These are phyloP conservation scores for Platorchestia sp. DNA, from an alignment of 1,140 invertebrate species.

Conservation along the genomic window DNA sequence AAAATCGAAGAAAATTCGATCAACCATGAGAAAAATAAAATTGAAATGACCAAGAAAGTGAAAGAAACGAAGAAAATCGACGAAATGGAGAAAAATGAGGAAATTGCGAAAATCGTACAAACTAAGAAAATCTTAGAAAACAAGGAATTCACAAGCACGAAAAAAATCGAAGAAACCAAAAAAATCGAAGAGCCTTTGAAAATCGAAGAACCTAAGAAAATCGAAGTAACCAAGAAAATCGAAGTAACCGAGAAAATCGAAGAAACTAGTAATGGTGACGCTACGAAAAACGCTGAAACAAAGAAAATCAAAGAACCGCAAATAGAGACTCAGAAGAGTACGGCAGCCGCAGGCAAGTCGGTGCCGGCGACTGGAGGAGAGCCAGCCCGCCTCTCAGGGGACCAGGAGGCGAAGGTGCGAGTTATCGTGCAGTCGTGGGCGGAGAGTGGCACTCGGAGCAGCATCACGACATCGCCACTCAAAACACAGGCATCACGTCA, in stretches of 20 bases:
- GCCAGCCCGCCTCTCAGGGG: not conserved
- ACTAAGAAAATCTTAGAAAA: not conserved
- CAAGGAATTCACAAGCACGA: not conserved
- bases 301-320: not conserved
- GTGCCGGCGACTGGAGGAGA: not conserved
- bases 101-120: not conserved
- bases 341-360: not conserved
- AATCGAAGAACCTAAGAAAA: not conserved
- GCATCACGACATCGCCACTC: not conserved
- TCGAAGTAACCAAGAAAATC: not conserved
- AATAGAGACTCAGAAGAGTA: not conserved
- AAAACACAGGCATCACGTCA: not conserved
- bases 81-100: not conserved
- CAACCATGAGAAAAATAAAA: not conserved
- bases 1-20: not conserved
- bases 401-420: not conserved
- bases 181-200: not conserved
- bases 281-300: too few relatives aligned
- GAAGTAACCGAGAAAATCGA: not conserved
- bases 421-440: not conserved
- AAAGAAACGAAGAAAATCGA: not conserved
- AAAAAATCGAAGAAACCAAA: not conserved
- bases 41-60: not conserved
- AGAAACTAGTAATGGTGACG: not conserved
- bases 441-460: not conserved